Evolutionary conservation across 2,113 vertebrate species (phyloP).

Genomic region (Myotis davidii): DNA sequence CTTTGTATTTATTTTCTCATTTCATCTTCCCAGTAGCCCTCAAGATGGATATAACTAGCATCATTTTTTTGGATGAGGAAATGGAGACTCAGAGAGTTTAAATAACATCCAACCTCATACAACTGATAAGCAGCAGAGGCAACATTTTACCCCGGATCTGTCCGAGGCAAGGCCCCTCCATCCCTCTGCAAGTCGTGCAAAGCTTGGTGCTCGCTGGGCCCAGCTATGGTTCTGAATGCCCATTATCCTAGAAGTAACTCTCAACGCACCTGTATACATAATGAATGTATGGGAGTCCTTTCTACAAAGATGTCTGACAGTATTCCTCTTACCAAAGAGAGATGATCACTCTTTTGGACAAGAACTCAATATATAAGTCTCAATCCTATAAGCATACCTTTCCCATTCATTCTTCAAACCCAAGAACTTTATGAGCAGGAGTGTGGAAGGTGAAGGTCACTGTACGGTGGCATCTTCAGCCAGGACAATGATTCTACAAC

Average conservation of each 20-base stretch:
- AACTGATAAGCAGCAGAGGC: not conserved
- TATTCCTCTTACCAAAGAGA: not conserved
- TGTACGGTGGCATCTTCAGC: not conserved
- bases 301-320: not conserved
- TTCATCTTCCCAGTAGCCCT: not conserved
- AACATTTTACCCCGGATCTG: not conserved
- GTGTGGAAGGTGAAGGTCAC: not conserved
- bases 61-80: not conserved
- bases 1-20: constrained; percentile 20
- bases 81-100: not conserved
- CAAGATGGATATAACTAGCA: not conserved
- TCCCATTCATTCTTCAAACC: not conserved
- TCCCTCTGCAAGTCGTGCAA: not conserved
- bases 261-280: not conserved
- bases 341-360: not conserved
- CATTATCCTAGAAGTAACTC: not conserved
- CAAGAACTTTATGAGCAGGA: not conserved
- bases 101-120: not conserved
- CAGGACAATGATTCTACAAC: not conserved
- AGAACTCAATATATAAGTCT: not conserved
- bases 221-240: not conserved
- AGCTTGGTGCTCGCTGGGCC: not conserved
- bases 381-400: not conserved
- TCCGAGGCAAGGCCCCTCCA: not conserved
- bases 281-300: not conserved